Conservation (phyloP, 2,888 invertebrate genomes). For the Eudasyphora cyanicolor region DNA sequence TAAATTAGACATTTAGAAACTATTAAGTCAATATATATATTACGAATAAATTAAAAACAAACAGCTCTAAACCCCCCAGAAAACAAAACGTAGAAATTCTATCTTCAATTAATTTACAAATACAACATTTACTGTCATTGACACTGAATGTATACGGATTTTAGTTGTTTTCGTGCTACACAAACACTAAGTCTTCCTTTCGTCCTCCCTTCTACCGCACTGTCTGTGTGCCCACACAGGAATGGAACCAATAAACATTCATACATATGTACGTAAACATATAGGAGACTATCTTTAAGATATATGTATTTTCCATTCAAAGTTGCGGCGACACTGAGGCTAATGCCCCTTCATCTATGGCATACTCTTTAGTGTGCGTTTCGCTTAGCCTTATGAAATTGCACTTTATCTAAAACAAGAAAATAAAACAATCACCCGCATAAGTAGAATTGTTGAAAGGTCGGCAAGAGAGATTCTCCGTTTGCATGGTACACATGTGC, state of each 20-base stretch:
- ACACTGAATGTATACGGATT: constrained; percentile 23
- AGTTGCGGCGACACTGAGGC: constrained; percentile 41
- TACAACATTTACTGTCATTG: constrained; percentile 18
- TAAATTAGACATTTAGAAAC: constrained; percentile 51
- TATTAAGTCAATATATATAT: constrained; percentile 45
- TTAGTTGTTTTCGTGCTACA: not conserved
- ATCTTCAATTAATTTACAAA: not conserved
- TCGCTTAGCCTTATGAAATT: not conserved
- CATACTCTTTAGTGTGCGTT: not conserved
- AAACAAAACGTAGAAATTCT: not conserved
- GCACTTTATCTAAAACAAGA: constrained; percentile 10
- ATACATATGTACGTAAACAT: not conserved
- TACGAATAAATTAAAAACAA: constrained; percentile 36
- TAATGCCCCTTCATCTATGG: constrained; percentile 39
- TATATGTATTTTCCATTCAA: not conserved
- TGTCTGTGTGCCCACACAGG: too few species aligned
- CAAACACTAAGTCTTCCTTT: not conserved
- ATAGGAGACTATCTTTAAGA: too few species aligned
- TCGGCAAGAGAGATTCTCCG: not conserved
- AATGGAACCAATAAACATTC: not conserved
- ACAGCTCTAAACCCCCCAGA: constrained; percentile 25
- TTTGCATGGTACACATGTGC: not conserved
- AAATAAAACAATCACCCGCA: constrained; percentile 49
- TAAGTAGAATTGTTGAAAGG: constrained; percentile 15
- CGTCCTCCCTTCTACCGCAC: too few species aligned